Base-by-base conservation (phyloP, 2,113 vertebrate genomes). In the Clinocottus analis region DNA sequence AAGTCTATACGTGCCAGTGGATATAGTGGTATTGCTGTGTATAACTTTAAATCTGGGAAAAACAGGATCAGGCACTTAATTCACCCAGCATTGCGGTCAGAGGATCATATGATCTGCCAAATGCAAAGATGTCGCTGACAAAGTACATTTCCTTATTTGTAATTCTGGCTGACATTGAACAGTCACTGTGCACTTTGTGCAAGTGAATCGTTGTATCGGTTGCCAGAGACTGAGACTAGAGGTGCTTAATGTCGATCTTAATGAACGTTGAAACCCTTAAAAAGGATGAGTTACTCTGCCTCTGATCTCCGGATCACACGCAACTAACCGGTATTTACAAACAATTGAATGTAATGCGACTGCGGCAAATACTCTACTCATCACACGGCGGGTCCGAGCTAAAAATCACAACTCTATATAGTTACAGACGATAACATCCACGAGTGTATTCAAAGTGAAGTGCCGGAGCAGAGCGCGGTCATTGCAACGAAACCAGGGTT, bases 311-410 rank as follows among this genome's bases (percentile, higher is more conserved):
- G 37, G 8, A 76, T 84, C 75, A 77, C 71, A 66, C 35, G 5
- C 29, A 63, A 12, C n/a, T 80, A 74, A 73, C 72, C 56, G 25
- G 45, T 86, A 91, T 90, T 91, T 92, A 89, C 84, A 82, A 91
- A 91, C 89, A 90, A 76, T 77, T 86, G 4, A 17, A 16, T 25
- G 63, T 92, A 91, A 92, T 85, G 87, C 89, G 90, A 92, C 79
- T 74, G 85, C 80, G 77, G 72, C 83, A 83, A 71, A 79, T 3
- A 17, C 33, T 11, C n/a, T 11, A 21, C 8, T 27, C 19, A 16
- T 47, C 25, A 41, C 33, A 53, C 23, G 16, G n/a, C 11, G 3
- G 31, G 35, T 27, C 35, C 2, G 47, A 60, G 33, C n/a, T 25
- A n/a, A 3, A 53, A 56, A 9, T 47, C 35, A 55, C 39, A 55